A percentile compares a stretch with the other conserved stretches of the same genome.
Conservation (phyloP, 2,797 vertebrate genomes). For the Distichodus sexfasciatus region DNA sequence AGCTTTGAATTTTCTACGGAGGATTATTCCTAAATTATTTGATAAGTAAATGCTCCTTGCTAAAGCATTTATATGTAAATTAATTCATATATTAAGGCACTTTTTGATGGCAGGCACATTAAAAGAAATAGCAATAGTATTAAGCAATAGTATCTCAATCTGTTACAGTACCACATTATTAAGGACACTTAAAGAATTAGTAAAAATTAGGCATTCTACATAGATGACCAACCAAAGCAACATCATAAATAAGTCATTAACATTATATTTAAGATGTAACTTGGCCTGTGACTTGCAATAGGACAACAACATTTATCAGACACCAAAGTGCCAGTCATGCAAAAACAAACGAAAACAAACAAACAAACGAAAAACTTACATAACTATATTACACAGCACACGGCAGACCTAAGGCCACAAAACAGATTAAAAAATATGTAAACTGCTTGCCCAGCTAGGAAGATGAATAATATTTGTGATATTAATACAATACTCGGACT, state of each 20-base stretch:
- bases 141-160: not conserved
- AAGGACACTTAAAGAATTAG: conserved; percentile 17
- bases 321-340: not conserved
- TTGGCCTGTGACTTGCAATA: not conserved
- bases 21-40: too few relatives aligned
- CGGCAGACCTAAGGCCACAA: not conserved
- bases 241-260: not conserved
- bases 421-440: too few relatives aligned
- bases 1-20: not conserved
- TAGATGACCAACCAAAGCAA: not conserved
- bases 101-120: conserved; percentile 12
- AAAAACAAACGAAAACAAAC: not conserved
- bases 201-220: not conserved
- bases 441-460: too few relatives aligned
- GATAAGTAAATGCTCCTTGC: not conserved
- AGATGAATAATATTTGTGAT: too few relatives aligned
- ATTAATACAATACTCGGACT: too few relatives aligned
- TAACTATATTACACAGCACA: not conserved
- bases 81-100: conserved; percentile 14
- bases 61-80: not conserved
- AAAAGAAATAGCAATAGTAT: not conserved
- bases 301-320: not conserved
- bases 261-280: conserved; percentile 1
- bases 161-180: not conserved
- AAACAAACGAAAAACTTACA: not conserved